Evolutionary conservation across 2,888 invertebrate species (phyloP).

Genomic region (Idaea biselata): DNA sequence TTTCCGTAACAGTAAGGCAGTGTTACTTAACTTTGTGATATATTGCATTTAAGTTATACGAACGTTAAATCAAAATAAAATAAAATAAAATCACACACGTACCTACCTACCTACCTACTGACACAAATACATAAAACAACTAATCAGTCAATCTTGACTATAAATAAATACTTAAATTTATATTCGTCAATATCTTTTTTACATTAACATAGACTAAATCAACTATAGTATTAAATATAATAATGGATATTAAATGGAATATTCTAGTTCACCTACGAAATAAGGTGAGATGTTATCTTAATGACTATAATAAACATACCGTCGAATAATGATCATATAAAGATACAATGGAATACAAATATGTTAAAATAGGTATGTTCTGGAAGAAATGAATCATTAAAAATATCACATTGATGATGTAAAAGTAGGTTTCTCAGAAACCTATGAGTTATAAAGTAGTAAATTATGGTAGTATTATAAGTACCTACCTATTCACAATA

Average conservation of each 20-base stretch:
- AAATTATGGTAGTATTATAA: too few species aligned
- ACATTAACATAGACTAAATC: too few species aligned
- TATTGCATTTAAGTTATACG: not conserved
- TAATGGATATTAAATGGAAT: not conserved
- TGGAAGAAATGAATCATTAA: too few species aligned
- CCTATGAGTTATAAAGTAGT: too few species aligned
- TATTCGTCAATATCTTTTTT: not conserved
- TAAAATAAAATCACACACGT: not conserved
- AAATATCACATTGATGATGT: too few species aligned
- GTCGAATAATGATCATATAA: not conserved
- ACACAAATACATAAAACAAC: not conserved
- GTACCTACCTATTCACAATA: too few species aligned
- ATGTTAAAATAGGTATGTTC: not conserved
- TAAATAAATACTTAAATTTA: not conserved
- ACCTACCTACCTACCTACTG: too few species aligned
- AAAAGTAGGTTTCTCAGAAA: too few species aligned
- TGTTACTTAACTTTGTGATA: not conserved
- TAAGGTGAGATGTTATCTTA: not conserved
- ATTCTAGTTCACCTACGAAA: not conserved
- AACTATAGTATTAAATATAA: too few species aligned
- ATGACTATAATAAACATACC: not conserved
- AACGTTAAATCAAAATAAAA: not conserved
- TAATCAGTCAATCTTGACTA: not conserved
- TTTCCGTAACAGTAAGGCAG: too few species aligned
- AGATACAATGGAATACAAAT: not conserved